These are phyloP conservation scores for Rhamphomyia laevipes DNA, from an alignment of 2,888 invertebrate species.

Conservation along the genomic window DNA sequence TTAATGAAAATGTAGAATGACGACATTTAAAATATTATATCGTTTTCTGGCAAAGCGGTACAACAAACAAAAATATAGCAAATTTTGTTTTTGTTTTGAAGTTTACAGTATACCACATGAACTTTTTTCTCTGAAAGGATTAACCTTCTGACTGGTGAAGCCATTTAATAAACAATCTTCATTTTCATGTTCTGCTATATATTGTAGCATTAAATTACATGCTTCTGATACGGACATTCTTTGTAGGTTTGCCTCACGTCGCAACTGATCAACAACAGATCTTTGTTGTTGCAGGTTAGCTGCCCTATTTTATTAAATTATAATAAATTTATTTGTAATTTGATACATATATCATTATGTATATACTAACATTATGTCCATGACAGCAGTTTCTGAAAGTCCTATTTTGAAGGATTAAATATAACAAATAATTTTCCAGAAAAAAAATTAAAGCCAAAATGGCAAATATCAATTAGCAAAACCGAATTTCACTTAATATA, in stretches of 20 bases:
- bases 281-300: slow-evolving; percentile 85
- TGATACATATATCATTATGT: background rate
- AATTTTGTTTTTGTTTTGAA: too few relatives aligned
- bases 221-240: slow-evolving; percentile 75
- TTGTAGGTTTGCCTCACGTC: slow-evolving; percentile 80
- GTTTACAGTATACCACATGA: slow-evolving; percentile 71
- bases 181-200: slow-evolving; percentile 78
- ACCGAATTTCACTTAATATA: too few relatives aligned
- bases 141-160: slow-evolving; percentile 87
- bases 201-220: slow-evolving; percentile 86
- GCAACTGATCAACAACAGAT: slow-evolving; percentile 82
- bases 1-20: too few relatives aligned
- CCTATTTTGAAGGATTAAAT: slow-evolving; percentile 29
- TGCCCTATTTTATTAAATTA: slow-evolving; percentile 51
- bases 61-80: too few relatives aligned
- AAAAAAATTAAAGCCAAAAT: too few relatives aligned
- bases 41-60: too few relatives aligned
- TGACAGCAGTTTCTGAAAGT: slow-evolving; percentile 62
- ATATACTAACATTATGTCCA: slow-evolving; percentile 65
- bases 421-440: too few relatives aligned
- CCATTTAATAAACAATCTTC: slow-evolving; percentile 90
- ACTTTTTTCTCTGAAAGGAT: slow-evolving; percentile 91
- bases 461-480: too few relatives aligned
- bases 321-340: slow-evolving; percentile 22
- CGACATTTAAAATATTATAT: too few relatives aligned